Conservation (phyloP, 2,113 vertebrate species). For the Muntiacus muntjak region DNA sequence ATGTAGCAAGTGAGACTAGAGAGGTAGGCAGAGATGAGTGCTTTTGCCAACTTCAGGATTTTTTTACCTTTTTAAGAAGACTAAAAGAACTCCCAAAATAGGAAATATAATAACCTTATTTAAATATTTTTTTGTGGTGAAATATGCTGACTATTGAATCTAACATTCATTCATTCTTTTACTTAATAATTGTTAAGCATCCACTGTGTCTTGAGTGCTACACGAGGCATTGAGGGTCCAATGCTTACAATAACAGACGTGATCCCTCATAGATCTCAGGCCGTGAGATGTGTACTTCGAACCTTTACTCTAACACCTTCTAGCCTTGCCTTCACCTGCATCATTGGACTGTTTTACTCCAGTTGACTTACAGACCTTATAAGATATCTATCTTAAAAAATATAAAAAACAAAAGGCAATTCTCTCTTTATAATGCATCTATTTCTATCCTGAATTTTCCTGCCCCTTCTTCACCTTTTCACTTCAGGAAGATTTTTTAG, state of each 20-base stretch:
- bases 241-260: neutral
- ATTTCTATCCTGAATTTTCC: neutral
- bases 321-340: neutral
- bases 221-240: no score
- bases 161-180: neutral
- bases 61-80: neutral
- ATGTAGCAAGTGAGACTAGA: neutral
- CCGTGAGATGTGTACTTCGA: neutral
- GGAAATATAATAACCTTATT: neutral
- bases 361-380: neutral
- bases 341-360: neutral
- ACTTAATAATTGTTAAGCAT: neutral
- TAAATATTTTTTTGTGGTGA: neutral
- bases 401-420: neutral
- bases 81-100: neutral
- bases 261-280: neutral
- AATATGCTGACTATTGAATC: neutral
- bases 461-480: neutral
- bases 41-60: neutral
- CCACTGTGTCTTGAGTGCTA: neutral
- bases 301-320: neutral
- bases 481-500: neutral
- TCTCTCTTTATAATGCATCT: neutral
- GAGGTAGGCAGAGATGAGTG: neutral
- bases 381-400: neutral